These are phyloP conservation scores for Tetranychus piercei DNA, from an alignment of 2,888 invertebrate genomes.

Conservation along the genomic window DNA sequence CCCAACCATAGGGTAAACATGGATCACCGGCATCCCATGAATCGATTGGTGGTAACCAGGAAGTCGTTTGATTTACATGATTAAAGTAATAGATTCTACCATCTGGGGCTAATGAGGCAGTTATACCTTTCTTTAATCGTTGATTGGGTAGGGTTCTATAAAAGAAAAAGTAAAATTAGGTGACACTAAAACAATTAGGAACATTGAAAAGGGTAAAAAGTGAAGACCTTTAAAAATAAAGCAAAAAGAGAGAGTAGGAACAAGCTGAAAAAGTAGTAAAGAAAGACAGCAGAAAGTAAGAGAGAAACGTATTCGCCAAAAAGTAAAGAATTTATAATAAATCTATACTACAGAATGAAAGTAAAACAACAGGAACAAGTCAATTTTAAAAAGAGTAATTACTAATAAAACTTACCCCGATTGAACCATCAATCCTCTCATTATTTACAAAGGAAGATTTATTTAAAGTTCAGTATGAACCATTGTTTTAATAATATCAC, in stretches of 20 bases:
- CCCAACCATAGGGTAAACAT: conserved; percentile 62
- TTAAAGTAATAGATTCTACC: neutral
- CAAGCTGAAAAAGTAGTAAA: neutral
- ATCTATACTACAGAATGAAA: neutral
- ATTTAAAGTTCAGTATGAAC: too few species aligned
- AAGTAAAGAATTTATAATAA: neutral
- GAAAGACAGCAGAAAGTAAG: neutral
- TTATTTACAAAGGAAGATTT: neutral
- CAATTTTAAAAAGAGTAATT: neutral
- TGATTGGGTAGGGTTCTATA: neutral
- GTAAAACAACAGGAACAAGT: neutral
- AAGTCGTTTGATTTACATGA: conserved; percentile 3
- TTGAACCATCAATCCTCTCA: neutral
- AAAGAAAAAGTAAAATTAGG: neutral
- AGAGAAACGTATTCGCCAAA: neutral
- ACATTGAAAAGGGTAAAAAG: neutral
- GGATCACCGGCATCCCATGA: conserved; percentile 42
- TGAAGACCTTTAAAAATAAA: neutral
- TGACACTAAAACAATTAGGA: neutral
- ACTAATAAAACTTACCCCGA: neutral
- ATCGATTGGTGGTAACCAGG: conserved; percentile 55
- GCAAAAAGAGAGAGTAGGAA: neutral
- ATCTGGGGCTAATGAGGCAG: neutral
- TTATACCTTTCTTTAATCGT: neutral
- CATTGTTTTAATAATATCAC: too few species aligned